Conservation (phyloP, 2,113 vertebrate species). For the Cichladusa arquata region DNA sequence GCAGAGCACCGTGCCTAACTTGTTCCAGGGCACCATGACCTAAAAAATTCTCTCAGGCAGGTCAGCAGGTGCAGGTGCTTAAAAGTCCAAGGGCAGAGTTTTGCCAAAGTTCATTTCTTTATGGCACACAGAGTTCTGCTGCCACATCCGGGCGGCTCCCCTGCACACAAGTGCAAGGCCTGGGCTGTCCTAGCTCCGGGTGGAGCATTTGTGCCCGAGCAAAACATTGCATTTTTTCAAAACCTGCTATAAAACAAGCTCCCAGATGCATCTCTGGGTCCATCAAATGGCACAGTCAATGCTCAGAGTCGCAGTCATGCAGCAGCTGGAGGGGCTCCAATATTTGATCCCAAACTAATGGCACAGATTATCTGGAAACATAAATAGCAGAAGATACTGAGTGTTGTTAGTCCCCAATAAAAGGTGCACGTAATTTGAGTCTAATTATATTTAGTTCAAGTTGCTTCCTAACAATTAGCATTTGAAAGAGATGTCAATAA, state of each 20-base stretch:
- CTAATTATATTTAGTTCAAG: constrained; percentile 55
- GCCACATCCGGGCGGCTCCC: accelerated
- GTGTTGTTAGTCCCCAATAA: constrained; percentile 63
- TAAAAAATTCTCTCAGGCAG: not conserved
- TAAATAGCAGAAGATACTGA: constrained; percentile 27
- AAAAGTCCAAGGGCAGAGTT: not conserved
- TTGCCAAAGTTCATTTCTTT: constrained; percentile 26
- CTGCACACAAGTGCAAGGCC: not conserved
- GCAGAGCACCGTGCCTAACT: accelerated
- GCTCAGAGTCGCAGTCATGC: accelerated
- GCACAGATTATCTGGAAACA: constrained; percentile 44
- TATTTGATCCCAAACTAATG: not conserved
- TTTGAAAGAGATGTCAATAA: constrained; percentile 70
- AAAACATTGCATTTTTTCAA: not conserved
- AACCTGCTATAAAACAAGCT: not conserved
- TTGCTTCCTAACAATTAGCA: constrained; percentile 64
- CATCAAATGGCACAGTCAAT: accelerated
- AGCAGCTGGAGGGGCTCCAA: not conserved
- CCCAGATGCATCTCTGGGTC: not conserved
- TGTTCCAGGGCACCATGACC: not conserved
- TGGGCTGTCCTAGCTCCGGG: not conserved
- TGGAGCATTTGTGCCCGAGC: not conserved
- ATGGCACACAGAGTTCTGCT: not conserved
- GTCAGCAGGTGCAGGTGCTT: not conserved
- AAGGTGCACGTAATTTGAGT: constrained; percentile 51